Evolutionary conservation across 2,113 vertebrate genomes (phyloP), one percentile per base, ranked within the genome.

Genomic region (Gobiocypris rarus): DNA sequence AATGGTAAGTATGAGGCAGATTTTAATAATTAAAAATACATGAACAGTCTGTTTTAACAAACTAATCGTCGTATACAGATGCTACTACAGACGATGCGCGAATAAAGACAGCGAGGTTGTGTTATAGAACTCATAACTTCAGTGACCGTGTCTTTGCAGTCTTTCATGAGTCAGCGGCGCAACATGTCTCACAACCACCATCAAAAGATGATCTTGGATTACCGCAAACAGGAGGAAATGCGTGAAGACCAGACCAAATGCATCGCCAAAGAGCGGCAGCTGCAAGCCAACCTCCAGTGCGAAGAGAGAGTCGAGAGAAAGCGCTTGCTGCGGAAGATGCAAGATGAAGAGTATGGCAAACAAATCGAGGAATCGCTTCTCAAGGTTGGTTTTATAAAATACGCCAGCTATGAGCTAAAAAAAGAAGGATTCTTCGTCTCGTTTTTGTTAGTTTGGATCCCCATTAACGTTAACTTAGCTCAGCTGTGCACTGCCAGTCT

Each of bases 271-370:
- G 84, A 93, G 5, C 83, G 48, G 41, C 85, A 86, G 56, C 87
- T 92, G 41, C 63, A 86, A 59, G 93, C 92, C 50, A 69, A 80
- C 11, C 59, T 95, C 28, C 85, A 86, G 83, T 90, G 80, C 1
- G 93, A 96, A 73, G 92, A 95, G 11, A 88, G 86, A 0, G 61
- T 87, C 0, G 93, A 95, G 41, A 92, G 63, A 70, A 94, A 86
- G 89, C 89, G 93, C 2, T 83, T 93, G 41, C 86, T 92, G 50
- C 89, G 93, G 13, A 85, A 93, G 65, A 54, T 95, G 79, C 93
- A 94, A 41, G 88, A 94, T 10, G 93, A 95, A 81, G 90, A 94
- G 17, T 86, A 86, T 5, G 96, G 96, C 85, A 91, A 89, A 81
- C 91, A 91, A 28, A 89, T 93, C 38, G 94, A 97, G 85, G 93